Percentiles rank a stretch among this genome's conserved stretches.
These are phyloP conservation scores for Sebastes diaconus DNA, from an alignment of 2,797 vertebrate species.

Conservation along the genomic window DNA sequence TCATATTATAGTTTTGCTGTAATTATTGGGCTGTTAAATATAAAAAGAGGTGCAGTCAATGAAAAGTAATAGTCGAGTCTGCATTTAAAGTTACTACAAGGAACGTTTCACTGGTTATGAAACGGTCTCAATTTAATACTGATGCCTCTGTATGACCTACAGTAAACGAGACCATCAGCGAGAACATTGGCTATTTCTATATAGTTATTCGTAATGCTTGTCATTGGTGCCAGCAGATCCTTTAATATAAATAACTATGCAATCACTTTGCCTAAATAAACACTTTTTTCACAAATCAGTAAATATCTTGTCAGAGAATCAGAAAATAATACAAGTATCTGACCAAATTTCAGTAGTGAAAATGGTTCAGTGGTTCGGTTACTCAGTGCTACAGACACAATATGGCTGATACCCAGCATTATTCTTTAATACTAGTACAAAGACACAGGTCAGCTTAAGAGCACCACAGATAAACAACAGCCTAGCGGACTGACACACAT, in stretches of 20 bases:
- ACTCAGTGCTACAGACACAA: neutral
- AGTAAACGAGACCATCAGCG: neutral
- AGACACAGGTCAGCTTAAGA: slow-evolving; percentile 16
- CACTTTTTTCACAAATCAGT: neutral
- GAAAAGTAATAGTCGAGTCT: neutral
- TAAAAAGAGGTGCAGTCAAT: neutral
- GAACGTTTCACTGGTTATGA: too few relatives aligned
- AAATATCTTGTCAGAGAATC: neutral
- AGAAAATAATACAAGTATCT: neutral
- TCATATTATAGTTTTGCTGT: neutral
- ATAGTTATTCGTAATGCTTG: neutral
- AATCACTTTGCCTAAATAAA: neutral
- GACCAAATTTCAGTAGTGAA: neutral
- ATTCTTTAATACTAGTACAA: neutral
- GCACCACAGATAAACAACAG: slow-evolving; percentile 31
- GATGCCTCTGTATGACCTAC: too few relatives aligned
- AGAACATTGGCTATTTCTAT: neutral
- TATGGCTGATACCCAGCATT: neutral
- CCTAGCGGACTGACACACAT: slow-evolving; percentile 59
- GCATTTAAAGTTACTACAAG: too few relatives aligned
- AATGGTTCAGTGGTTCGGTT: neutral
- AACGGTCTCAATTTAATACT: too few relatives aligned
- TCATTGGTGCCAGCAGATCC: neutral
- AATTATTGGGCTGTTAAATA: neutral
- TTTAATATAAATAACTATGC: neutral